Evolutionary conservation across 1,140 invertebrate genomes (phyloP).

Genomic region (Coptotermes formosanus): DNA sequence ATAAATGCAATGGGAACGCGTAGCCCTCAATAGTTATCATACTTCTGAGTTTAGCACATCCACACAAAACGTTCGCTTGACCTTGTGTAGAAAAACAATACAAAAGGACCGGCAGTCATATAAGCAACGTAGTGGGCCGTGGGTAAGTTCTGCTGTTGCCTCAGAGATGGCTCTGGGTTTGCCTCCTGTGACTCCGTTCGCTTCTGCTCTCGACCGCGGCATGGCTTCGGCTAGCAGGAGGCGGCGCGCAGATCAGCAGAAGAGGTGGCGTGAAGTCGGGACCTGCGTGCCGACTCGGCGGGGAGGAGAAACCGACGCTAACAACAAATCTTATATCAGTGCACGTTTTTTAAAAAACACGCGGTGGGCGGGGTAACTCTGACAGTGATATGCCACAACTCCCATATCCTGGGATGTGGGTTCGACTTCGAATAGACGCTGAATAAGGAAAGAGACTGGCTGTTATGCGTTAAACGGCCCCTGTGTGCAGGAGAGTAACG

Average conservation of each 20-base stretch:
- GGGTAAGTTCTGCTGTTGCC: not conserved
- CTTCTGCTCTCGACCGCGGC: not conserved
- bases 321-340: conserved; percentile 17
- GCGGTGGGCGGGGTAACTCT: conserved; percentile 3
- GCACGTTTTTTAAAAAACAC: conserved; percentile 19
- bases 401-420: not conserved
- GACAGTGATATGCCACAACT: conserved; percentile 6
- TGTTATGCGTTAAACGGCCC: no score
- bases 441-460: no score
- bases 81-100: no score
- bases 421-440: not conserved
- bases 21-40: no score
- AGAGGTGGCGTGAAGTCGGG: not conserved
- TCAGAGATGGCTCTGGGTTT: not conserved
- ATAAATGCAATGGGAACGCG: no score
- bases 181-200: not conserved
- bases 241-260: not conserved
- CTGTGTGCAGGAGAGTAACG: no score
- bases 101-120: not conserved
- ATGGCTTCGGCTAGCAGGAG: not conserved
- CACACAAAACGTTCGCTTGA: no score
- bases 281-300: not conserved
- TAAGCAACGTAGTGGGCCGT: not conserved
- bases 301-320: not conserved
- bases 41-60: no score